phyloP scores from a whole-genome alignment of 2,113 vertebrate species.

The Trogon melanurus region DNA sequence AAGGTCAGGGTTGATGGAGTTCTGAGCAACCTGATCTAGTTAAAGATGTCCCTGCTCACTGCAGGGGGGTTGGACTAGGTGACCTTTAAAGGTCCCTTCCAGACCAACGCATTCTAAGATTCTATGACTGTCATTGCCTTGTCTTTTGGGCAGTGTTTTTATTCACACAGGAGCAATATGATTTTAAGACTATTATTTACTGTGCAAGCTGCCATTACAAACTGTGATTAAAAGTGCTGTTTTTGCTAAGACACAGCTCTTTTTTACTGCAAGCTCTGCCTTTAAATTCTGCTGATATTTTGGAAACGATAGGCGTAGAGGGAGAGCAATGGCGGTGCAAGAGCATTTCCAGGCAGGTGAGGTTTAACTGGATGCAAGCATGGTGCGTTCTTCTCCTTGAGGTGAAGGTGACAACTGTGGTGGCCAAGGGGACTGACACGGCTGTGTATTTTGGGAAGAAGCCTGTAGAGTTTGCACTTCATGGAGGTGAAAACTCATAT shows the following conservation, averaged over 20 bases:
- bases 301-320: background rate
- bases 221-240: conserved; percentile 54
- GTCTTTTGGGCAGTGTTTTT: background rate
- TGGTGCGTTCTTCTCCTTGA: background rate
- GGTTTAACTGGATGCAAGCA: background rate
- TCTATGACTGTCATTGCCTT: background rate
- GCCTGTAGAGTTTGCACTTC: background rate
- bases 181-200: conserved; percentile 45
- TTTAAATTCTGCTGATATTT: conserved; percentile 60
- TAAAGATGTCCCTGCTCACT: no score
- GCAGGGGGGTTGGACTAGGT: no score
- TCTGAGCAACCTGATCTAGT: no score
- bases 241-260: conserved; percentile 45
- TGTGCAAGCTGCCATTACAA: conserved; percentile 17
- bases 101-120: no score
- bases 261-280: conserved; percentile 61
- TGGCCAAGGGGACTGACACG: background rate
- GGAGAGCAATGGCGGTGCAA: background rate
- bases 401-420: background rate
- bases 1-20: no score
- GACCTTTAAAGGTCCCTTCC: no score
- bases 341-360: background rate
- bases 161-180: background rate
- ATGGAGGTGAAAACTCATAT: background rate
- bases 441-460: background rate